A percentile compares a stretch with the other conserved stretches of the same genome.
Evolutionary conservation across 2,888 invertebrate genomes (phyloP).

Genomic region (Ceraclea dissimilis): DNA sequence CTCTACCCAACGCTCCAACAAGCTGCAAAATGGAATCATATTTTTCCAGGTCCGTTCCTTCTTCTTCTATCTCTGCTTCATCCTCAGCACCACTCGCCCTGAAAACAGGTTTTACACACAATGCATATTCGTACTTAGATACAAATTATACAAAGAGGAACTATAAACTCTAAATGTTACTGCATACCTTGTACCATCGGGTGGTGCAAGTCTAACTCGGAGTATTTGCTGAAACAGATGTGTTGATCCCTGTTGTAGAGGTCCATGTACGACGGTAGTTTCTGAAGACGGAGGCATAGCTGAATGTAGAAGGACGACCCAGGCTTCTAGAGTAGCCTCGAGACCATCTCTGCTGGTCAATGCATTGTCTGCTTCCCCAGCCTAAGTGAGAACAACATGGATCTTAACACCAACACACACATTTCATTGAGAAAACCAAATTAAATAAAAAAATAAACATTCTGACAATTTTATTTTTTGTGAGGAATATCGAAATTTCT

Average conservation of each 20-base stretch:
- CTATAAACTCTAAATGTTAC: background rate
- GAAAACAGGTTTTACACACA: background rate
- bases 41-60: conserved; percentile 58
- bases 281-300: conserved; percentile 32
- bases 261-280: conserved; percentile 32
- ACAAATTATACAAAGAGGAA: background rate
- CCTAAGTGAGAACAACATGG: background rate
- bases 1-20: conserved; percentile 59
- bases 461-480: too few species aligned
- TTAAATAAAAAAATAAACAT: background rate
- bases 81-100: conserved; percentile 41
- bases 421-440: background rate
- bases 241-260: conserved; percentile 33
- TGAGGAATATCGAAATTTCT: too few species aligned
- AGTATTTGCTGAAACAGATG: conserved; percentile 74
- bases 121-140: background rate
- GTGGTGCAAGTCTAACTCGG: conserved; percentile 71
- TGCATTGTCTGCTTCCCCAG: background rate
- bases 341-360: conserved; percentile 41
- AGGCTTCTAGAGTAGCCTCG: conserved; percentile 45
- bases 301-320: conserved; percentile 43
- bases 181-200: conserved; percentile 57
- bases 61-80: conserved; percentile 54
- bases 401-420: too few species aligned
- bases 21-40: conserved; percentile 67